A percentile compares a stretch with the other conserved stretches of the same genome.
These are phyloP conservation scores for Gopherus evgoodei DNA, from an alignment of 2,113 vertebrate species.

Conservation along the genomic window DNA sequence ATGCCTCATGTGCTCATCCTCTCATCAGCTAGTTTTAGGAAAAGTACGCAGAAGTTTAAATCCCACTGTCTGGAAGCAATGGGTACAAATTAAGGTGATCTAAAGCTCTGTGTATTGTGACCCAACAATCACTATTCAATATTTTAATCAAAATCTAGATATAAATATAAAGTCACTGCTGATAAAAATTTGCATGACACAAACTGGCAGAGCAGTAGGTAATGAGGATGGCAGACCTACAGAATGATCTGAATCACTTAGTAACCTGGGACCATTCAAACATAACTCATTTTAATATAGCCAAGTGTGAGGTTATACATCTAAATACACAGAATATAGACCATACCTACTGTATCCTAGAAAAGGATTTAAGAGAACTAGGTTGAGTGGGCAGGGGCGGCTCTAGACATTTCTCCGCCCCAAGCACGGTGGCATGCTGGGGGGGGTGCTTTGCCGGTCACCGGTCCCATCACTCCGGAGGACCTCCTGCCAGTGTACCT, in stretches of 20 bases:
- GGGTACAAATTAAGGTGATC: neutral
- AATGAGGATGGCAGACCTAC: neutral
- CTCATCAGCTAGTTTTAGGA: neutral
- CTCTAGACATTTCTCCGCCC: too few relatives aligned
- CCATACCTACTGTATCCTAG: too few relatives aligned
- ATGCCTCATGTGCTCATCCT: neutral
- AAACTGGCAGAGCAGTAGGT: neutral
- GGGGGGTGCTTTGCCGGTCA: too few relatives aligned
- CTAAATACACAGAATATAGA: neutral
- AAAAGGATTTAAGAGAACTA: too few relatives aligned
- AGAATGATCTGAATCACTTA: too few relatives aligned
- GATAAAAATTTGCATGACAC: neutral
- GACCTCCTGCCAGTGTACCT: too few relatives aligned
- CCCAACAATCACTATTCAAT: neutral
- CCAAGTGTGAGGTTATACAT: too few relatives aligned
- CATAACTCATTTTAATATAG: too few relatives aligned
- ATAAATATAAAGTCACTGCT: neutral
- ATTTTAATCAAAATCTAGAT: neutral
- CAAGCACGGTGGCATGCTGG: too few relatives aligned
- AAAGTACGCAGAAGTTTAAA: neutral
- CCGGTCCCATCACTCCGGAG: too few relatives aligned
- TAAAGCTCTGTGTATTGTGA: neutral
- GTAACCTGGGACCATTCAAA: too few relatives aligned
- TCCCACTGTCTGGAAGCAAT: neutral
- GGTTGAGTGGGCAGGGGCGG: too few relatives aligned